phyloP scores from a whole-genome alignment of 1,140 invertebrate genomes.

The Dendrolimus punctatus region DNA sequence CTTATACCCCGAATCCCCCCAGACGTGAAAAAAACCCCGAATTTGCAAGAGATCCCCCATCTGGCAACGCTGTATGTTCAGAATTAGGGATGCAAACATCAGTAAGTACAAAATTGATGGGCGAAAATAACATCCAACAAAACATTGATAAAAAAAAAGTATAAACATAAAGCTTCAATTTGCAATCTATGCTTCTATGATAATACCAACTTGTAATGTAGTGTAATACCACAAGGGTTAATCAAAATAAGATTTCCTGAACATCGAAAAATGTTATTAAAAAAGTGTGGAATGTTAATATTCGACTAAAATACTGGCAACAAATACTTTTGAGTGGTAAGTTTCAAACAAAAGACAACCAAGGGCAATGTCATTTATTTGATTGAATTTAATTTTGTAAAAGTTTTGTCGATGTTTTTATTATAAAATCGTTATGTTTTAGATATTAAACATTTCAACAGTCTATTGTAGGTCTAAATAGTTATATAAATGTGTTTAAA shows the following conservation, averaged over 20 bases:
- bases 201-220: too few species aligned
- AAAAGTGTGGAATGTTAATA: too few species aligned
- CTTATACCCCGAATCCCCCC: too few species aligned
- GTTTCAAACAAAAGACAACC: constrained; percentile 27
- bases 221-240: too few species aligned
- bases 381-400: constrained; percentile 16
- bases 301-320: constrained; percentile 6
- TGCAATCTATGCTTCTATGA: too few species aligned
- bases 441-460: constrained; percentile 12
- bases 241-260: constrained; percentile 5
- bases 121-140: too few species aligned
- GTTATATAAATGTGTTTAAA: constrained; percentile 13
- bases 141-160: neutral
- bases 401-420: constrained; percentile 24
- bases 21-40: too few species aligned
- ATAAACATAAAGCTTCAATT: too few species aligned
- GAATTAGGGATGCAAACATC: too few species aligned
- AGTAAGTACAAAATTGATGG: too few species aligned
- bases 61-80: too few species aligned
- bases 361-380: constrained; percentile 18
- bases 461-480: constrained; percentile 17
- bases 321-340: constrained; percentile 6
- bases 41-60: too few species aligned
- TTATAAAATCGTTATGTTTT: constrained; percentile 30
- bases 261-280: neutral